Percentiles rank a stretch among this genome's conserved stretches.
phyloP scores from a whole-genome alignment of 2,797 vertebrate genomes.

The Emys orbicularis region DNA sequence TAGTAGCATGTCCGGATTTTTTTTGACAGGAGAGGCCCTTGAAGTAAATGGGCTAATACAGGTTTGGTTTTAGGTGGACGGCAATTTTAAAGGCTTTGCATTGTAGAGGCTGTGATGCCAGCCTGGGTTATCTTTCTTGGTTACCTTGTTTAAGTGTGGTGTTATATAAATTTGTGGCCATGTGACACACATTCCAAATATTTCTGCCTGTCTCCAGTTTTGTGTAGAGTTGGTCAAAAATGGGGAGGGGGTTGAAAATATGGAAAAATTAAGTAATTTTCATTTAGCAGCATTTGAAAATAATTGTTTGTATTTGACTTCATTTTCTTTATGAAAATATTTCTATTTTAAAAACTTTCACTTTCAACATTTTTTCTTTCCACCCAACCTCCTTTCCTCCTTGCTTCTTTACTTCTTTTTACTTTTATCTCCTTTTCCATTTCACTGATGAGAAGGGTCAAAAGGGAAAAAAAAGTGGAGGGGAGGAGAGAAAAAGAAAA shows the following conservation, averaged over 20 bases:
- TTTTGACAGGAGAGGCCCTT: too few relatives aligned
- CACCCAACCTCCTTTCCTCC: too few relatives aligned
- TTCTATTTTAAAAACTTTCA: not conserved
- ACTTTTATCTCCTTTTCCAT: not conserved
- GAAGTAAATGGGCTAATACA: too few relatives aligned
- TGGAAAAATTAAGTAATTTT: not conserved
- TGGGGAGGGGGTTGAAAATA: not conserved
- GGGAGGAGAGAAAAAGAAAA: accelerated
- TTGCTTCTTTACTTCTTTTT: not conserved
- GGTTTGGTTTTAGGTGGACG: too few relatives aligned
- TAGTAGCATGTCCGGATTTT: too few relatives aligned
- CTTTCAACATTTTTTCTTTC: too few relatives aligned
- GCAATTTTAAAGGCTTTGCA: too few relatives aligned
- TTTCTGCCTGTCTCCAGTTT: not conserved
- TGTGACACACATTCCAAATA: too few relatives aligned
- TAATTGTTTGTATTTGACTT: not conserved
- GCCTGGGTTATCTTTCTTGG: too few relatives aligned
- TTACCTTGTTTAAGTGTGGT: too few relatives aligned
- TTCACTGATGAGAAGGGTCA: not conserved
- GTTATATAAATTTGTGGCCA: too few relatives aligned
- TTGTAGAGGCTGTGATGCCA: too few relatives aligned
- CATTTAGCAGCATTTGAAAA: not conserved
- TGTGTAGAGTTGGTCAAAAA: not conserved
- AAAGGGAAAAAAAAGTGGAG: not conserved
- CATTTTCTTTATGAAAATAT: not conserved